Conservation (phyloP, 2,797 vertebrate species). For the Gobio occitaniae region DNA sequence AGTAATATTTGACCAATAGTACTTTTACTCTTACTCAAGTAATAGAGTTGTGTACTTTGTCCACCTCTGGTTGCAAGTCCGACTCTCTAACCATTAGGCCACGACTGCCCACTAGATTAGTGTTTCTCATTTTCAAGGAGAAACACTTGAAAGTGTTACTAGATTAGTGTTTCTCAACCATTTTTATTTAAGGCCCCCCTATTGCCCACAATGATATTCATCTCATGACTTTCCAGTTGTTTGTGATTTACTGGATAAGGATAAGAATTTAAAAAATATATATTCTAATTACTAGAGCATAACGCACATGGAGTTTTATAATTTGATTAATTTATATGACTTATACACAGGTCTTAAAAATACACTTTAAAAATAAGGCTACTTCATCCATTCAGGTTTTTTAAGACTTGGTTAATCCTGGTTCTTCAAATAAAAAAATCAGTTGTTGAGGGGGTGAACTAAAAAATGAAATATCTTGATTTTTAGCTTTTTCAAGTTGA, state of each 20-base stretch:
- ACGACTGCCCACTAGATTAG: no score
- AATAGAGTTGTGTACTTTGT: no score
- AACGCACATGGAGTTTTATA: not conserved
- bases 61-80: no score
- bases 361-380: no score
- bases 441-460: not conserved
- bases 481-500: not conserved
- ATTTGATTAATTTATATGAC: not conserved
- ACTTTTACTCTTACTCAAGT: no score
- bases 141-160: no score
- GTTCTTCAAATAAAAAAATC: not conserved
- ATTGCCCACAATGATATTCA: not conserved
- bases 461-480: not conserved
- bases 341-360: not conserved
- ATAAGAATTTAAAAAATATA: not conserved
- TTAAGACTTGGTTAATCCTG: not conserved
- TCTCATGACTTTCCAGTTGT: not conserved
- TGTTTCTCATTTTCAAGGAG: no score
- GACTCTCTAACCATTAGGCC: no score
- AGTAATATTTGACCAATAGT: no score
- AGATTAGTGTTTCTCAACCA: not conserved
- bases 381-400: not conserved
- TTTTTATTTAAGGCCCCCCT: not conserved
- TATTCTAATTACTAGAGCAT: not conserved
- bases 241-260: conserved; percentile 5